Base-by-base conservation (phyloP, 2,113 vertebrate genomes). In the Sceloporus undulatus region DNA sequence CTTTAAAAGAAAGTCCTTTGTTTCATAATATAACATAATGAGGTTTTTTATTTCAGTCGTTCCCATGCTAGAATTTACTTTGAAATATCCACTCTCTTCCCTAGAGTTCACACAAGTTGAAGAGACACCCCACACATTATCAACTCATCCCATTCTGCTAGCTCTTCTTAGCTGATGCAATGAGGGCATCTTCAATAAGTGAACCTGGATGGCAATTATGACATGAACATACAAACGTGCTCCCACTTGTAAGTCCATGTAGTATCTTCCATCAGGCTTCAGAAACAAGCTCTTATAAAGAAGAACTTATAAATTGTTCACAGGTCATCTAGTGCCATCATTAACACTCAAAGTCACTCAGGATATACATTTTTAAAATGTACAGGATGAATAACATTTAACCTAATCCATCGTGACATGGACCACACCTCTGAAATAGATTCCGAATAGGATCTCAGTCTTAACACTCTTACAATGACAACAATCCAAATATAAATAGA, bases 211-310 rank as follows among this genome's bases (percentile, higher is more conserved):
- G 21, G 27, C 70, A 75, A 75, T n/a, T 76, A 40, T 82, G 40
- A 82, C 56, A 82, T 76, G 23, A 23, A 82, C 27, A 65, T 29
- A 85, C 38, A n/a, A 77, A 85, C 18, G 11, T 87, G 42, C 13
- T 86, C 11, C 54, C 13, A 48, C 21, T 42, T 76, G 71, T 19
- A 27, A 82, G 40, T 75, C 38, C 27, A 76, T 29, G 62, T 62
- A 82, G 18, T 19, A 5, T 56, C 78, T 70, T 56, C 48, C 16
- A 42, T 65, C 91, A 90, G 82, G 86, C 70, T 7, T 48, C 48
- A 88, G 90, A 92, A 92, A 82, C 77, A 87, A 94, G 88, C 89
- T 84, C 77, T 56, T 73, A 34, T 0, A 5, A 88, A 88, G 66
- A 83, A 79, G 88, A 88, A 9, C 0, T 84, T 52, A 4, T n/a